Conservation (phyloP, 1,140 invertebrate species). For the Cydia pomonella region DNA sequence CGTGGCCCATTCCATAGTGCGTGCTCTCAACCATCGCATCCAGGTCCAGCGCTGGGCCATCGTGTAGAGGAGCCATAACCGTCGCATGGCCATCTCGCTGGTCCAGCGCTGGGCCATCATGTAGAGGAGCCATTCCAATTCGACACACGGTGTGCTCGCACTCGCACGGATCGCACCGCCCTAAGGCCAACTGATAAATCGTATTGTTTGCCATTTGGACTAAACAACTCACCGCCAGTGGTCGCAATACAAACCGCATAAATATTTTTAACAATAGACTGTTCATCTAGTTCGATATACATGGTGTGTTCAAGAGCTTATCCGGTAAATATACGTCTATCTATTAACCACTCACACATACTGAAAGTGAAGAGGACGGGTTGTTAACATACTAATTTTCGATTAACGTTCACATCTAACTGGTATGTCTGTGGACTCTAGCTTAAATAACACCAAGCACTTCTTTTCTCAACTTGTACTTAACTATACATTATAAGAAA, state of each 20-base stretch:
- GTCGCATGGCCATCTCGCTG: too few relatives aligned
- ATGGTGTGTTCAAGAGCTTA: constrained; percentile 8
- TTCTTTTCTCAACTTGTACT: constrained; percentile 1
- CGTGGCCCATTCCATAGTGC: too few relatives aligned
- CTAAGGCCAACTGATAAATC: not conserved
- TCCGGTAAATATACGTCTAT: constrained; percentile 22
- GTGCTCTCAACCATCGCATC: too few relatives aligned
- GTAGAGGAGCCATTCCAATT: too few relatives aligned
- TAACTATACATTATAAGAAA: not conserved
- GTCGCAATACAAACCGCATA: not conserved
- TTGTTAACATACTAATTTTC: constrained; percentile 32
- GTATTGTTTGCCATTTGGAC: not conserved
- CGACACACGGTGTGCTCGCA: too few relatives aligned
- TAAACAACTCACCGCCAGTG: not conserved
- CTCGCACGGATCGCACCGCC: too few relatives aligned
- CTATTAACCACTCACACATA: constrained; percentile 31
- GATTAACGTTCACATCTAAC: constrained; percentile 20
- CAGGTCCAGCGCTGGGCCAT: too few relatives aligned
- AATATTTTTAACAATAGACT: not conserved
- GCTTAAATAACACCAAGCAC: constrained; percentile 17
- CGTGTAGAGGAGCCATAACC: too few relatives aligned
- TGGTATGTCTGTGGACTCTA: constrained; percentile 20
- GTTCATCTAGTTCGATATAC: not conserved
- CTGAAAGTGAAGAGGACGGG: constrained; percentile 27
- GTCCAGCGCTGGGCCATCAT: too few relatives aligned